phyloP scores from a whole-genome alignment of 2,888 invertebrate species.

The Chymomyza procnemis region DNA sequence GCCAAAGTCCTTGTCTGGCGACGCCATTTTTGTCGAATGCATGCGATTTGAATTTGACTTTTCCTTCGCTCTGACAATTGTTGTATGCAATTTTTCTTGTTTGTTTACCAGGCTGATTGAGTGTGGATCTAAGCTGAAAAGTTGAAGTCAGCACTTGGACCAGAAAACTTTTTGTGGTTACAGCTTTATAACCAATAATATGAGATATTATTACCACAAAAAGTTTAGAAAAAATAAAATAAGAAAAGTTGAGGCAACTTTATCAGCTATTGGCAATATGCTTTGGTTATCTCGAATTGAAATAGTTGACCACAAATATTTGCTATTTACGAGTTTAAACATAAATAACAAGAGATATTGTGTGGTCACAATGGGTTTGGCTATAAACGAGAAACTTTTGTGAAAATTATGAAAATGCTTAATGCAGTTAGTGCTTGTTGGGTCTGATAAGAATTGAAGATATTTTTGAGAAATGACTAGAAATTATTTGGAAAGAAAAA shows the following conservation, averaged over 20 bases:
- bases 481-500: no score
- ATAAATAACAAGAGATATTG: neutral
- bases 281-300: neutral
- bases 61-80: no score
- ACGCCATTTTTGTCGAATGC: conserved; percentile 11
- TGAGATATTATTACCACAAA: neutral
- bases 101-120: conserved; percentile 24
- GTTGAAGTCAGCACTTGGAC: neutral
- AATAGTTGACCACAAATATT: neutral
- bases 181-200: neutral
- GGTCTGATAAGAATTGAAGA: no score
- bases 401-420: neutral
- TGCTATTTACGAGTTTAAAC: neutral
- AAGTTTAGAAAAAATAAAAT: neutral
- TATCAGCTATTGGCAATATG: neutral
- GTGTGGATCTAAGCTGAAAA: conserved; percentile 12
- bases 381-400: neutral
- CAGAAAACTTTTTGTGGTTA: neutral
- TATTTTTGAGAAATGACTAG: no score
- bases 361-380: neutral
- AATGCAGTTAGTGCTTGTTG: neutral
- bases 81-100: conserved; percentile 37
- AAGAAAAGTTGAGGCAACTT: neutral
- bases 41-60: conserved; percentile 33
- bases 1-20: neutral